Evolutionary conservation across 2,888 invertebrate species (phyloP), one percentile per base, ranked within the genome.

Genomic region (Galerucella pusilla): DNA sequence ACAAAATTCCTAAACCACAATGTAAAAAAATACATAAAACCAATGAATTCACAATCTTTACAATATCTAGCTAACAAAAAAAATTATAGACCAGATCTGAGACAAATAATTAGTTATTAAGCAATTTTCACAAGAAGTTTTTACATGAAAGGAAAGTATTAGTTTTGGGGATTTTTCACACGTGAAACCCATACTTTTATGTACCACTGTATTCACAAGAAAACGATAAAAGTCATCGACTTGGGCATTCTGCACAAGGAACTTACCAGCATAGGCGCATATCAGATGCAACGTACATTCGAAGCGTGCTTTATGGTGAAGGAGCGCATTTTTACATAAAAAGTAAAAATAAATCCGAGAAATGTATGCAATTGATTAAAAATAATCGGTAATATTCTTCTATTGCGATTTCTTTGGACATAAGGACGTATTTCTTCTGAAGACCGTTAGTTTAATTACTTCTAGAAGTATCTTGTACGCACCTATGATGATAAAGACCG

Each of bases 21-120:
- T 60, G 11, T 46, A 61, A 46, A 69, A 60, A 69, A 60, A 61
- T 61, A 61, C 69, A 70, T 63, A 61, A 49, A 69, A 70, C 20
- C 52, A 70, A 52, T 61, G 20, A 64, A 54, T 64, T 70, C 60
- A 70, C 63, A 64, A 42, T 52, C 64, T 70, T 63, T 70, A 70
- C 70, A 69, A 61, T 63, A 70, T 70, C 49, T 14, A 49, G 49
- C 49, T 28, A 70, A 63, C 25, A 52, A 67, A 52, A 25, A 67
- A 49, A 12, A 49, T 12, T 49, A 12, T 49, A 49, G 54, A 54
- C 54, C 54, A 54, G 14, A 16, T 57, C 11, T 57, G 10, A 49
- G 25, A 52, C 20, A 25, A 28, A 35, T 52, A 25, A 16, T 42
- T 45, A 54, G 28, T 28, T 57, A 16, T 35, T 9, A 20, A 67